Base-by-base conservation (phyloP, 2,113 vertebrate species). In the Neopipo cinnamomea region DNA sequence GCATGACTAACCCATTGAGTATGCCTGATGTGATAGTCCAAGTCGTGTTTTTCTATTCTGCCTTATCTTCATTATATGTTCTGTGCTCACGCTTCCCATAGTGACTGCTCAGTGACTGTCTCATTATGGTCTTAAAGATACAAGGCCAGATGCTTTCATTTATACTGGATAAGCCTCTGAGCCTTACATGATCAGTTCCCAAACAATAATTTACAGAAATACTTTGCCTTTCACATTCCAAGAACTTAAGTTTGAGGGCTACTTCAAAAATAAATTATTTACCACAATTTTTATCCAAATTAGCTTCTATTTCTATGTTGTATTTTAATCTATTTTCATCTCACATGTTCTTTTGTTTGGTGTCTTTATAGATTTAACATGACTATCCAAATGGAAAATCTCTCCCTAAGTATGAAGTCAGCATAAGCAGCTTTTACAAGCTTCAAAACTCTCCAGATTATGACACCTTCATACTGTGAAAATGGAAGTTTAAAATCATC, bases 91-190 rank as follows among this genome's bases (percentile, higher is more conserved):
- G 75, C 65, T 94, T 84, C 86, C 72, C 47, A 25, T 71, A 31
- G 61, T 78, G 92, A 86, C 72, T 67, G 65, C 81, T 85, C 71
- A 76, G 87, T 3, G 2, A 49, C 66, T 30, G 65, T 85, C 79
- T 92, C 72, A 44, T 93, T 94, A 63, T 42, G 28, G 59, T 91
- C 66, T 93, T 80, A 72, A 78, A 95, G 79, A 33, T 67, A 92
- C 28, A 86, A 71, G 31, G n/a, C 68, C 83, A 93, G 68, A 81
- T 93, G 80, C 68, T 94, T 81, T 93, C 68, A 53, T 93, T 96
- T 92, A 87, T 72, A 46, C 55, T 72, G 50, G 41, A 77, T 90
- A 87, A 93, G 49, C 53, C 31, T 85, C 52, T 74, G 15, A 77
- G 23, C 44, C 59, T 92, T 91, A 86, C 28, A 82, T 2, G 25